A percentile compares a stretch with the other conserved stretches of the same genome.
phyloP scores from a whole-genome alignment of 2,113 vertebrate genomes.

The Zosterops japonicus region DNA sequence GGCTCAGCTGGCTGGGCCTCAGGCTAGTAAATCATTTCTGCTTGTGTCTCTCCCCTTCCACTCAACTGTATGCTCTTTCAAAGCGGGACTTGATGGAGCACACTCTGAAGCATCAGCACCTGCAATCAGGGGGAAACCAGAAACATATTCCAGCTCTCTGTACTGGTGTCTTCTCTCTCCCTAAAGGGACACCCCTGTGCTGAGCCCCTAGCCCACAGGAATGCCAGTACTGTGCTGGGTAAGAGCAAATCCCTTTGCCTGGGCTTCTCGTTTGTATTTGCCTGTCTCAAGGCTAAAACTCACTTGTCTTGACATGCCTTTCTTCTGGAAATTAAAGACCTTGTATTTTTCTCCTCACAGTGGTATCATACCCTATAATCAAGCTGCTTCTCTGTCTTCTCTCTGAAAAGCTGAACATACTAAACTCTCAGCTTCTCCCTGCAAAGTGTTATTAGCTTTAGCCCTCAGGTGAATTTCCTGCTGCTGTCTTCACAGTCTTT shows the following conservation, averaged over 20 bases:
- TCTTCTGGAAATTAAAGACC: constrained; percentile 10
- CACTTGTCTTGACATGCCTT: neutral
- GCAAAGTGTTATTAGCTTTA: neutral
- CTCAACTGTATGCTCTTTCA: neutral
- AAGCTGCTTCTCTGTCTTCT: neutral
- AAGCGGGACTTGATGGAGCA: neutral
- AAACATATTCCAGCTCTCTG: neutral
- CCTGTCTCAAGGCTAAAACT: neutral
- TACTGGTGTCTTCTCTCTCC: neutral
- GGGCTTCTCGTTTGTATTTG: neutral
- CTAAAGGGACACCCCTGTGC: rapidly evolving
- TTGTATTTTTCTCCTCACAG: neutral
- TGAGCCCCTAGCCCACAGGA: rapidly evolving
- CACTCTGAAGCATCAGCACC: neutral
- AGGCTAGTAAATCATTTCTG: constrained; percentile 49
- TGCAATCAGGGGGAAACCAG: neutral
- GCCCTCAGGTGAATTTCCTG: neutral
- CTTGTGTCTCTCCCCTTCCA: rapidly evolving
- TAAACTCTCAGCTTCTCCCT: neutral
- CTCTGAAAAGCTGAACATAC: neutral
- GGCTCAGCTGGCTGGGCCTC: neutral
- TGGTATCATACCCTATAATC: constrained; percentile 8
- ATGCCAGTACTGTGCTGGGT: neutral
- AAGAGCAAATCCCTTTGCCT: neutral
- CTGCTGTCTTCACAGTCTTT: neutral